Evolutionary conservation across 2,113 vertebrate genomes (phyloP), one percentile per base, ranked within the genome.

Genomic region (Barnardius zonarius): DNA sequence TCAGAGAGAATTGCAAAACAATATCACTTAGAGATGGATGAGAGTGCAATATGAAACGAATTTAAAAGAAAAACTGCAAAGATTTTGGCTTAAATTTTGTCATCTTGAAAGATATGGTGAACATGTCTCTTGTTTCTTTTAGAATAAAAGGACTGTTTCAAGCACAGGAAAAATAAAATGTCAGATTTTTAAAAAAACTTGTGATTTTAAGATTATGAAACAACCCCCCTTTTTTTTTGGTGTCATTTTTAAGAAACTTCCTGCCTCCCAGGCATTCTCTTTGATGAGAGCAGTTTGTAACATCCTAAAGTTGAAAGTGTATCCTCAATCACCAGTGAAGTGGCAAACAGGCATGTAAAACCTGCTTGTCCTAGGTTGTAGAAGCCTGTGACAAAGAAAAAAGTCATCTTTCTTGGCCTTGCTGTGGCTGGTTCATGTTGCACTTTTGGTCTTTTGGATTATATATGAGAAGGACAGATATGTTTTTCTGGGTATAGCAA

Each of bases 181-280:
- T 64, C 23, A 64, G 13, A 46, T 39, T 77, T 90, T 22, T 12
- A 41, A 48, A 62, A 43, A 43, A 23, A 4, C 8, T 35, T 4
- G 1, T 48, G 10, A 49, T 79, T 61, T 76, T 22, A 61, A 73
- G 57, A 48, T 76, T 79, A 64, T 64, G 73, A 66, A 52, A n/a
- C 3, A 54, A 76, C 8, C 6, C 4, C 0, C 20, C 4, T 51
- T 23, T 4, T 51, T 3, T 35, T n/a, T 13, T 11, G 1, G 5
- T 33, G 17, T 17, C 8, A 12, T 82, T 87, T 84, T 27, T 67
- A 52, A 68, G 78, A 75, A 55, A 4, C 23, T 3, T 55, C 6
- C 3, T 10, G 4, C 6, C 10, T 59, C 5, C 30, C 9, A 61
- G 55, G 13, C 6, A 1, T 39, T 83, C 28, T 74, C 20, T 70